Base-by-base conservation (phyloP, 2,888 invertebrate genomes). In the Charanyca ferruginea region DNA sequence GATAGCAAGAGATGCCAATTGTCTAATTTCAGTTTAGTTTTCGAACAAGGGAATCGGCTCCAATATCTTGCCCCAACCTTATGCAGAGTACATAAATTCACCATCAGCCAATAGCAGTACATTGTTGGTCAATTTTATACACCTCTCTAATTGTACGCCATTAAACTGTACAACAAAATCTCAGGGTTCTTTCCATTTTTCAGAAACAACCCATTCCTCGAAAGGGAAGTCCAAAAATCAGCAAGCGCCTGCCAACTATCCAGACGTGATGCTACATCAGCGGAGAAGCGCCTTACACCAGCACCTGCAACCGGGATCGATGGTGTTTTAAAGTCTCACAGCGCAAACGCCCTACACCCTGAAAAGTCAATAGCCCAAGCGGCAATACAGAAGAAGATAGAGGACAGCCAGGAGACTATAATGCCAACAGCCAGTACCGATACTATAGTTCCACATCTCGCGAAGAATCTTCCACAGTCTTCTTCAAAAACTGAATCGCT, bases 201-300 rank as follows among this genome's bases (percentile, higher is more conserved):
- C 77, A 96, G 96, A 90, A 96, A 95, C 79, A 96, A 96, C 89
- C 96, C 96, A 76, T 96, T 96, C 79, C 91, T 95, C 44, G 95
- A 94, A 77, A 93, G 94, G 79, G 96, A 96, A 91, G 96, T 97
- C 2, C 96, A 96, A 79, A 97, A 97, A 89, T 97, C 97, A 25
- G 97, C 96, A 9, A 97, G 97, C 81, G 96, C 96, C 4, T 95
- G 95, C 66, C 96, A 96, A 74, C 85, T 96, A 2, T 96, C 91
- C 57, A 92, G 91, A 81, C 93, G 93, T 80, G 94, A 92, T 76
- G 87, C 91, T 81, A 80, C 85, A 58, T 89, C 92, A 77, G 79
- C 82, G 20, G 91, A 93, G 79, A 92, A 91, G 71, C 88, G 85
- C 13, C 83, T 93, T 0, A 85, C 85, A 20, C 92, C 92, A 20